Percentiles rank a stretch among this genome's conserved stretches.
Evolutionary conservation across 2,797 vertebrate genomes (phyloP).

Genomic region (Huso huso): DNA sequence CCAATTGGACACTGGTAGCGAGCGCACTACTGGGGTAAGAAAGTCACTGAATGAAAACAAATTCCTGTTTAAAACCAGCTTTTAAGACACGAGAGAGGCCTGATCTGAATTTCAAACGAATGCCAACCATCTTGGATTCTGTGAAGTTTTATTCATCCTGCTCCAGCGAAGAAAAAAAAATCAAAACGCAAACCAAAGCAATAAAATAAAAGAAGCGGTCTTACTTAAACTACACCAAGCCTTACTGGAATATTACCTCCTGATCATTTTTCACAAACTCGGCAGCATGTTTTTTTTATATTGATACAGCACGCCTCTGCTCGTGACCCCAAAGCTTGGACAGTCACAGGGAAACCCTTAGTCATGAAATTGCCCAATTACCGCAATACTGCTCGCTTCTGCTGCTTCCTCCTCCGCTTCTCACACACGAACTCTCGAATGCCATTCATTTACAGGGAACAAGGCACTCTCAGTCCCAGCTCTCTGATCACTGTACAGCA

Average conservation of each 20-base stretch:
- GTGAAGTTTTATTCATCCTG: not conserved
- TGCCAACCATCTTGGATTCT: too few relatives aligned
- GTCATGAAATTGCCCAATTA: constrained; percentile 38
- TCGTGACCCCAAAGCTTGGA: constrained; percentile 27
- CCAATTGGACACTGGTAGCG: too few relatives aligned
- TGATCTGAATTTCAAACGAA: too few relatives aligned
- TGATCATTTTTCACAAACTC: constrained; percentile 8
- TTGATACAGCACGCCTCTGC: constrained; percentile 13
- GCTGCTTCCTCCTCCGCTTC: constrained; percentile 40
- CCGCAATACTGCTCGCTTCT: constrained; percentile 20
- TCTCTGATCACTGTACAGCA: not conserved
- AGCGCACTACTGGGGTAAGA: too few relatives aligned
- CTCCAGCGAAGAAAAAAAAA: not conserved
- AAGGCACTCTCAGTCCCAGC: constrained; percentile 33
- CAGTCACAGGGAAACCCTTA: constrained; percentile 48
- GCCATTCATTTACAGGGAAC: constrained; percentile 40
- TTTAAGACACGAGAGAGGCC: too few relatives aligned
- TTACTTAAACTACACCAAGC: constrained; percentile 2
- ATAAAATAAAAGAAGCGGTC: not conserved
- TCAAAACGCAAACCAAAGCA: not conserved
- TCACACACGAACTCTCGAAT: constrained; percentile 49
- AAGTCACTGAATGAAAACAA: too few relatives aligned
- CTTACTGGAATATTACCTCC: not conserved
- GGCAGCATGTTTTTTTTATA: not conserved
- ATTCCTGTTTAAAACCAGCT: too few relatives aligned